phyloP scores from a whole-genome alignment of 1,140 invertebrate genomes.

The Mesaphorura yosii region DNA sequence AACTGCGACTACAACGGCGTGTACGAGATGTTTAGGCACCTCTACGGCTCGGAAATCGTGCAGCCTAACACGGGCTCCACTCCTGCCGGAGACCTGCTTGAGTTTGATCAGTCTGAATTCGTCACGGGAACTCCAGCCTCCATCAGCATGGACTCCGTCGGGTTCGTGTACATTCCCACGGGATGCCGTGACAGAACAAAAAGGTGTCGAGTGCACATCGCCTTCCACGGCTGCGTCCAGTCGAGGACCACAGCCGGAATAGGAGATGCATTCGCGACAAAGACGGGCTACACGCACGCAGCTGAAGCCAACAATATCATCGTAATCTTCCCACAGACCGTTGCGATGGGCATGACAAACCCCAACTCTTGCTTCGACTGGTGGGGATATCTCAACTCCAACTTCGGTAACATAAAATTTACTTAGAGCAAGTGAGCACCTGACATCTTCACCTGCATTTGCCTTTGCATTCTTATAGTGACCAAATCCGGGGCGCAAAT shows the following conservation, averaged over 20 bases:
- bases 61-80: background rate
- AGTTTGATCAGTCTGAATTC: conserved; percentile 34
- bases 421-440: conserved; percentile 1
- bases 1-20: conserved; percentile 36
- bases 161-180: conserved; percentile 35
- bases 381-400: conserved; percentile 31
- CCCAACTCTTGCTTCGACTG: conserved; percentile 37
- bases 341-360: conserved; percentile 24
- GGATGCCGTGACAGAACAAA: conserved; percentile 26
- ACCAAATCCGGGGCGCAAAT: conserved; percentile 15
- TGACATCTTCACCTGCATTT: background rate
- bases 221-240: conserved; percentile 36
- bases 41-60: conserved; percentile 32
- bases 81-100: conserved; percentile 6
- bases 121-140: conserved; percentile 22
- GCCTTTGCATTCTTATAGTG: conserved; percentile 6
- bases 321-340: conserved; percentile 36
- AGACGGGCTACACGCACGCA: conserved; percentile 37
- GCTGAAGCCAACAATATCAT: conserved; percentile 37
- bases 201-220: conserved; percentile 36
- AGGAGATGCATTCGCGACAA: conserved; percentile 33
- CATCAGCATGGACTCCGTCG: conserved; percentile 32
- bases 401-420: conserved; percentile 7
- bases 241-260: conserved; percentile 27
- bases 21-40: conserved; percentile 34